Evolutionary conservation across 2,113 vertebrate species (phyloP).

Genomic region (Rallus limicola): DNA sequence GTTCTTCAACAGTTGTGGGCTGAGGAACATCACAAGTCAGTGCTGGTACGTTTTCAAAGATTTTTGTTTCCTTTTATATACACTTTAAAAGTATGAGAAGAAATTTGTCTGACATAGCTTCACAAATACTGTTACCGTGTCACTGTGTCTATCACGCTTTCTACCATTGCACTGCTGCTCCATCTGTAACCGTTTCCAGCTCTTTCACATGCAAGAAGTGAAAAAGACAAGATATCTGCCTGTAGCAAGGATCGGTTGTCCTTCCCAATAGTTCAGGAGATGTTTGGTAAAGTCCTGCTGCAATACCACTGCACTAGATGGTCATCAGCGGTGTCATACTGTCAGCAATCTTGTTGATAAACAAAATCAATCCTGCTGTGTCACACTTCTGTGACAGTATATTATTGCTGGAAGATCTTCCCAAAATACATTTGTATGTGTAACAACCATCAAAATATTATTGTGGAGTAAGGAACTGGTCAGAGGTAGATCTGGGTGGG

Average conservation of each 20-base stretch:
- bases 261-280: accelerated
- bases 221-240: background rate
- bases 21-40: background rate
- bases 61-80: background rate
- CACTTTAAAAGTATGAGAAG: background rate
- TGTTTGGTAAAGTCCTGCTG: background rate
- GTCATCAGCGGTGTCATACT: accelerated
- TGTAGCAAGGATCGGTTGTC: background rate
- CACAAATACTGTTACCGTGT: background rate
- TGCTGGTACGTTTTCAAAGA: background rate
- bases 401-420: background rate
- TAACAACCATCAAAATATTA: background rate
- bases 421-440: background rate
- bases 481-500: background rate
- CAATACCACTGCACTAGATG: background rate
- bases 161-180: background rate
- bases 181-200: background rate
- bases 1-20: background rate
- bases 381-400: background rate
- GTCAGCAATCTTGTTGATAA: background rate
- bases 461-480: background rate
- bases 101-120: background rate
- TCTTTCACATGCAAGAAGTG: background rate
- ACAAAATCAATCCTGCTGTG: background rate
- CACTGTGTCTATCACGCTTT: background rate